Evolutionary conservation across 2,888 invertebrate species (phyloP).

Genomic region (Mythimna albipuncta): DNA sequence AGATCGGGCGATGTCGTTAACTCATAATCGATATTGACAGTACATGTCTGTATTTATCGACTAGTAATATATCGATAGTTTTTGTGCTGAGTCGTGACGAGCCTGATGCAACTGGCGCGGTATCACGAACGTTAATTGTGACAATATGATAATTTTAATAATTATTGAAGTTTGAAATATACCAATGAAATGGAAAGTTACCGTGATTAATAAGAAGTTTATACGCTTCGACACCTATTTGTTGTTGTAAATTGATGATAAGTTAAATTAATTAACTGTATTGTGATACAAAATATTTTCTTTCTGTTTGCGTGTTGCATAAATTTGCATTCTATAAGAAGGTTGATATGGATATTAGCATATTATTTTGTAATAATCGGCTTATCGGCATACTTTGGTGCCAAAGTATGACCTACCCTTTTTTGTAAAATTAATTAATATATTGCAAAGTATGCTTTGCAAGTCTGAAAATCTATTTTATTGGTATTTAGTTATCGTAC

Average conservation of each 20-base stretch:
- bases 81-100: slow-evolving; percentile 56
- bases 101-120: slow-evolving; percentile 29
- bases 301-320: slow-evolving; percentile 46
- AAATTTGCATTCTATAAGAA: slow-evolving; percentile 38
- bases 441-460: not conserved
- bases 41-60: slow-evolving; percentile 50
- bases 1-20: slow-evolving; percentile 64
- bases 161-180: slow-evolving; percentile 52
- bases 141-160: slow-evolving; percentile 36
- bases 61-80: slow-evolving; percentile 57
- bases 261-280: slow-evolving; percentile 55
- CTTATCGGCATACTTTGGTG: slow-evolving; percentile 18
- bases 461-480: not conserved
- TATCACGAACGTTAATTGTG: slow-evolving; percentile 55
- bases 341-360: slow-evolving; percentile 25
- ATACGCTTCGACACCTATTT: slow-evolving; percentile 48
- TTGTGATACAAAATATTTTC: slow-evolving; percentile 28
- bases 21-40: slow-evolving; percentile 66
- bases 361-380: slow-evolving; percentile 43
- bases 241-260: slow-evolving; percentile 51
- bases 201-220: slow-evolving; percentile 51
- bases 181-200: slow-evolving; percentile 57
- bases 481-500: not conserved
- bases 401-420: not conserved
- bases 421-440: not conserved